Evolutionary conservation across 2,113 vertebrate genomes (phyloP), one percentile per base, ranked within the genome.

Genomic region (Gnathonemus longibarbis): DNA sequence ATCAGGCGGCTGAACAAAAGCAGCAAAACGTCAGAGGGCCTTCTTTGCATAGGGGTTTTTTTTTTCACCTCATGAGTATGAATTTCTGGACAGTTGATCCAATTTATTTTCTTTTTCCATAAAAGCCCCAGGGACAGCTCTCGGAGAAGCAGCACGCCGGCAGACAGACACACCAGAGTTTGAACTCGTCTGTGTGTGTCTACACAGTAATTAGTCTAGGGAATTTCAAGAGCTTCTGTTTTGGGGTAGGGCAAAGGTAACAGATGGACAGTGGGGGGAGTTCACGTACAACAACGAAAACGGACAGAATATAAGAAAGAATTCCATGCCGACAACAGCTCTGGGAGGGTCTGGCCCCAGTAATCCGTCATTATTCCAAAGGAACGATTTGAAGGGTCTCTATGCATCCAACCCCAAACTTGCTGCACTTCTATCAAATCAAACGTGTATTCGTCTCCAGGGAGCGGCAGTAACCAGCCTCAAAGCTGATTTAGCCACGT

Each of bases 191-290:
- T 95, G 96, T 94, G 94, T 94, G 93, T 93, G 94, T 95, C 94
- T 94, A 91, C 95, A 95, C 93, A 94, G 94, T 96, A 96, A 96
- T 96, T 96, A 96, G 95, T 94, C 95, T 93, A 91, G 96, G 95
- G 96, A 96, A 96, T 96, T 96, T 95, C 93, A 94, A 90, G 90
- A 93, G 94, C 94, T 94, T 93, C 88, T 90, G 92, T 95, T 96
- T 94, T 94, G 94, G 95, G 92, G 94, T 93, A 92, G 94, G 91
- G 94, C 94, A 94, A 94, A 95, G 92, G 94, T 95, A 96, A 94
- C 96, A 96, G 96, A 96, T 96, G 96, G 96, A 96, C 95, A 93
- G 92, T 91, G 92, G 92, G 94, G 94, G 95, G 93, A 93, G 94
- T 93, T 93, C 92, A 88, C 92, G 90, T 94, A 91, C 89, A 91